Percentiles rank a stretch among this genome's conserved stretches.
phyloP scores from a whole-genome alignment of 2,797 vertebrate species.

The Catostomus latipinnis region DNA sequence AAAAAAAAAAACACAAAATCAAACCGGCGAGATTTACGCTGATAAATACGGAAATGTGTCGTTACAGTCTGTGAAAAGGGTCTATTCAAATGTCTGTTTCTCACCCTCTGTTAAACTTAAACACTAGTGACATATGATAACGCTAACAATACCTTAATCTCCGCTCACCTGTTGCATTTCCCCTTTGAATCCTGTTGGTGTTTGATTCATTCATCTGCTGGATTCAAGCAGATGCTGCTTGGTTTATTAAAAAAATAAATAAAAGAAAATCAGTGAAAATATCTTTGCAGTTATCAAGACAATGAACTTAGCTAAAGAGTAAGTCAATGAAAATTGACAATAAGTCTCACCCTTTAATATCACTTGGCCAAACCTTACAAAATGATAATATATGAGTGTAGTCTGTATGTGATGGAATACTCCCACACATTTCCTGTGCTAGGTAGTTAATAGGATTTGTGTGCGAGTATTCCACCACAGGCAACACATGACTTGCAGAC shows the following conservation, averaged over 20 bases:
- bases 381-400: not conserved
- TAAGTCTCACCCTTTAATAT: not conserved
- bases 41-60: too few species aligned
- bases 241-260: not conserved
- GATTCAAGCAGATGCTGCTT: not conserved
- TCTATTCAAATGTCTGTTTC: not conserved
- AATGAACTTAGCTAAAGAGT: not conserved
- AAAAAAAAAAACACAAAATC: too few species aligned
- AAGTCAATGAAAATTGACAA: not conserved
- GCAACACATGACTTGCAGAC: too few species aligned
- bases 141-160: not conserved
- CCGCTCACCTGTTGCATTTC: not conserved
- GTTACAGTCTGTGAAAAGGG: too few species aligned
- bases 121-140: not conserved
- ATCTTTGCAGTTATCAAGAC: not conserved
- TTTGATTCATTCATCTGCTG: constrained; percentile 6
- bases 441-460: too few species aligned
- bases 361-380: too few species aligned
- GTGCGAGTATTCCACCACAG: too few species aligned
- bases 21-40: too few species aligned
- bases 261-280: not conserved
- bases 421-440: not conserved
- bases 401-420: not conserved
- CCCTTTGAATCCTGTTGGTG: not conserved
- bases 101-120: not conserved